Percentiles rank a stretch among this genome's conserved stretches.
phyloP scores from a whole-genome alignment of 2,888 invertebrate genomes.

The Drosophila lutescens region DNA sequence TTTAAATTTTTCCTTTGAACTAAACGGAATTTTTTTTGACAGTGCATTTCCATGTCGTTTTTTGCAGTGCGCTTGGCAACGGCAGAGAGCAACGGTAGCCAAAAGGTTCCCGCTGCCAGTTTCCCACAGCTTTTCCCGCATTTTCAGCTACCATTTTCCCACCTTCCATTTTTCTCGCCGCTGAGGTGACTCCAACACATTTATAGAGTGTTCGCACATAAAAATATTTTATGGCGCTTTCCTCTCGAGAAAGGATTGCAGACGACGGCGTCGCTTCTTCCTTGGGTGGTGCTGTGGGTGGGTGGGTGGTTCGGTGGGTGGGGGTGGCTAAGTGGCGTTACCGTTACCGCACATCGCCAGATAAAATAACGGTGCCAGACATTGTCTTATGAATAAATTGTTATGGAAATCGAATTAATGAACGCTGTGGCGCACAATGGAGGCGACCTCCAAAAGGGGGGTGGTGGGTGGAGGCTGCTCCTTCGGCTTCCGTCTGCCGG shows the following conservation, averaged over 20 bases:
- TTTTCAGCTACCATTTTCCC: neutral
- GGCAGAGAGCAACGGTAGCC: constrained; percentile 51
- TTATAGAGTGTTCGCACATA: constrained; percentile 80
- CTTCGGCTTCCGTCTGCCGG: constrained; percentile 14
- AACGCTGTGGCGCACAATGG: constrained; percentile 82
- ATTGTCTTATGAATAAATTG: constrained; percentile 85
- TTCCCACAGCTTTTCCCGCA: neutral
- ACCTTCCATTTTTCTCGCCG: neutral
- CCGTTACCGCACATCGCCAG: constrained; percentile 83
- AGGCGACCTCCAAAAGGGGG: constrained; percentile 38
- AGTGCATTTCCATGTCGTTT: neutral
- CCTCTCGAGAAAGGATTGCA: constrained; percentile 75
- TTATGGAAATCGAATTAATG: constrained; percentile 85
- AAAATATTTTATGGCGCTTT: constrained; percentile 81
- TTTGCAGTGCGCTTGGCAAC: constrained; percentile 40
- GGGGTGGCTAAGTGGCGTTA: constrained; percentile 78
- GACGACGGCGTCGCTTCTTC: constrained; percentile 47
- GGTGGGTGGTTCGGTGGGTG: neutral
- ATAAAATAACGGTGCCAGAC: constrained; percentile 85
- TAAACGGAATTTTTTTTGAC: neutral
- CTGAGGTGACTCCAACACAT: constrained; percentile 51
- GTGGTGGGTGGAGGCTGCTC: constrained; percentile 28
- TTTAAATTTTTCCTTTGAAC: too few relatives aligned
- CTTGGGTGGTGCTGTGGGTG: constrained; percentile 14
- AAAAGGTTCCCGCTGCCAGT: constrained; percentile 6